A percentile compares a stretch with the other conserved stretches of the same genome.
phyloP scores from a whole-genome alignment of 2,797 vertebrate species.

The Rhinoraja longicauda region DNA sequence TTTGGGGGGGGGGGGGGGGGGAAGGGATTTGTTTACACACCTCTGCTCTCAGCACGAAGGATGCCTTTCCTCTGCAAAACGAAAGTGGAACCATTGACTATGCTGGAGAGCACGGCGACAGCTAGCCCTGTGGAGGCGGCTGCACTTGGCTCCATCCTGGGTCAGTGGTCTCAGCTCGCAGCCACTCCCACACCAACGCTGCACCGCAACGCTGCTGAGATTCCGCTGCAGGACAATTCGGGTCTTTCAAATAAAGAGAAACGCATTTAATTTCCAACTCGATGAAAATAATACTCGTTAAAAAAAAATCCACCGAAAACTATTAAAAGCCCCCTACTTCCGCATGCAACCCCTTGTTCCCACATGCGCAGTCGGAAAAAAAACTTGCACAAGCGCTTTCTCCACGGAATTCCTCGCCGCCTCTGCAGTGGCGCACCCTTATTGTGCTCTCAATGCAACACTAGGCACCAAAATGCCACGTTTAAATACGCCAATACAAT shows the following conservation, averaged over 20 bases:
- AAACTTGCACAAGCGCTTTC: neutral
- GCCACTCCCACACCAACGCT: too few species aligned
- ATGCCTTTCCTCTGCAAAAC: constrained; percentile 92
- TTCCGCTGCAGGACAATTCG: too few species aligned
- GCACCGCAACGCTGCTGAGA: neutral
- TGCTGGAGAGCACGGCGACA: constrained; percentile 79
- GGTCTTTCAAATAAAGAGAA: too few species aligned
- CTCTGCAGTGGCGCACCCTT: neutral
- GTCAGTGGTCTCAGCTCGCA: neutral
- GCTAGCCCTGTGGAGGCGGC: constrained; percentile 64
- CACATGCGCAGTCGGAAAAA: neutral
- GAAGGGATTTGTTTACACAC: constrained; percentile 53
- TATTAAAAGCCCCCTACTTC: neutral
- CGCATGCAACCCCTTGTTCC: neutral
- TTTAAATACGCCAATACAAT: neutral
- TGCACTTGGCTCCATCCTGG: constrained; percentile 43
- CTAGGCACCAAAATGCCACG: neutral
- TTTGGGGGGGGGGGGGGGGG: neutral
- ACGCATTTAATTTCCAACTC: neutral
- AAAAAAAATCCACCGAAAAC: neutral
- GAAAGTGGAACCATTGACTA: constrained; percentile 90
- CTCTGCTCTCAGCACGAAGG: constrained; percentile 73
- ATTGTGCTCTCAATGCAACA: neutral
- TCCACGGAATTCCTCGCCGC: neutral
- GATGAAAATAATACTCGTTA: neutral